Base-by-base conservation (phyloP, 1,140 invertebrate species). In the Drosophila ananassae region DNA sequence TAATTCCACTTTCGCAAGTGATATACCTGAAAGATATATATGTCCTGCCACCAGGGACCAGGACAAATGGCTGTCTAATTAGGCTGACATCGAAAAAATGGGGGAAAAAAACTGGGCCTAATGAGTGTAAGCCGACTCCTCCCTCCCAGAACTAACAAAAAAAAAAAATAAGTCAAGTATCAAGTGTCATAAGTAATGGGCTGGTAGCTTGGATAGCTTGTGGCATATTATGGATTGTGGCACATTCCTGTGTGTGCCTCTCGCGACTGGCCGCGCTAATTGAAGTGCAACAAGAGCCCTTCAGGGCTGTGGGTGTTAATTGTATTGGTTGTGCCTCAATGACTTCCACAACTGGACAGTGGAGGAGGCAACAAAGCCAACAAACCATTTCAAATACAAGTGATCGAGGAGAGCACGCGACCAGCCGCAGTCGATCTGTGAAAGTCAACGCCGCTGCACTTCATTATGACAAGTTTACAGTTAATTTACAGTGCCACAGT, bases 391-490 rank as follows among this genome's bases (percentile, higher is more conserved):
- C 41, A 7, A 21, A 13, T 17, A 37, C 30, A 28, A 60, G 56
- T 17, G 17, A 17, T 17, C 17, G 17, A 17, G 17, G 0, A 17
- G 46, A 54, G 71, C 71, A 73, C 71, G 71, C 71, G 71, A 73
- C 71, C 37, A n/a, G 21, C 53, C 44, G 52, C 34, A 39, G 17
- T 17, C 17, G 46, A 51, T 58, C 68, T 73, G 71, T 73, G 69
- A 73, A 73, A 73, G 71, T 56, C 71, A 64, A 58, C 61, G 48
- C 54, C 66, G 69, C 54, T 75, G 69, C 72, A 75, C 60, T 74
- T 75, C 72, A 75, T 74, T 75, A 75, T 75, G 72, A 74, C 72
- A 75, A 75, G 64, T 75, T 75, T 66, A 75, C 72, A 58, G 72
- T 74, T 74, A 73, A n/a, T n/a, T n/a, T n/a, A n/a, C n/a, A n/a